Evolutionary conservation across 1,140 invertebrate species (phyloP).

Genomic region (Diprion similis): DNA sequence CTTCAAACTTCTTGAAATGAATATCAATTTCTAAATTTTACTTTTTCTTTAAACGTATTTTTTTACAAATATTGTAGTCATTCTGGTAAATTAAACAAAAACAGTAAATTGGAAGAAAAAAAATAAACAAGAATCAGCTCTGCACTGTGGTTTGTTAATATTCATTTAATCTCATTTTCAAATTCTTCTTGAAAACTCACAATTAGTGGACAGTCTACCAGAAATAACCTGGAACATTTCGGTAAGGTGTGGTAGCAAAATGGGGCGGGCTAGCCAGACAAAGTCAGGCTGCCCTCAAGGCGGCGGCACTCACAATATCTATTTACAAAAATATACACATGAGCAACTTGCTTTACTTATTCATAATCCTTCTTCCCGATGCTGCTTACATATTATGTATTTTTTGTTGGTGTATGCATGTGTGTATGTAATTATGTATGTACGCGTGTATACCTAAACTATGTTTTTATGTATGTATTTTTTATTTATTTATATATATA

Average conservation of each 20-base stretch:
- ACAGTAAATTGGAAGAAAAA: not conserved
- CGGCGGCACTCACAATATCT: slow-evolving; percentile 58
- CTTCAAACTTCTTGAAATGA: not conserved
- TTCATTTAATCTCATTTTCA: not conserved
- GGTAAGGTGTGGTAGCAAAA: slow-evolving; percentile 55
- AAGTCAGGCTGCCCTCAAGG: slow-evolving; percentile 46
- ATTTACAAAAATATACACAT: slow-evolving; percentile 64
- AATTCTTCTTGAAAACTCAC: slow-evolving; percentile 2
- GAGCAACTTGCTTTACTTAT: slow-evolving; percentile 54
- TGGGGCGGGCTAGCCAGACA: slow-evolving; percentile 46
- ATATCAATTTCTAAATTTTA: not conserved
- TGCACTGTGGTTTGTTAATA: not conserved
- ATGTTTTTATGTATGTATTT: slow-evolving; percentile 34
- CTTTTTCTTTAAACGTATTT: not conserved
- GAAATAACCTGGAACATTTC: slow-evolving; percentile 38
- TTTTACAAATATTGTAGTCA: not conserved
- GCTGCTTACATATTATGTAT: slow-evolving; percentile 14
- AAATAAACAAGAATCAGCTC: slow-evolving; percentile 16
- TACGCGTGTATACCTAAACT: slow-evolving; percentile 30
- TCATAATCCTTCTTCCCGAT: slow-evolving; percentile 29
- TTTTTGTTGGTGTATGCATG: slow-evolving; percentile 23
- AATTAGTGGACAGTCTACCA: slow-evolving; percentile 25
- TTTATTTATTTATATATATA: slow-evolving; percentile 4
- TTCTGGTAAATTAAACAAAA: no score
- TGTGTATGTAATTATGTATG: slow-evolving; percentile 11